Percentiles rank a stretch among this genome's conserved stretches.
Conservation (phyloP, 2,888 invertebrate genomes). For the Tupiocoris notatus region DNA sequence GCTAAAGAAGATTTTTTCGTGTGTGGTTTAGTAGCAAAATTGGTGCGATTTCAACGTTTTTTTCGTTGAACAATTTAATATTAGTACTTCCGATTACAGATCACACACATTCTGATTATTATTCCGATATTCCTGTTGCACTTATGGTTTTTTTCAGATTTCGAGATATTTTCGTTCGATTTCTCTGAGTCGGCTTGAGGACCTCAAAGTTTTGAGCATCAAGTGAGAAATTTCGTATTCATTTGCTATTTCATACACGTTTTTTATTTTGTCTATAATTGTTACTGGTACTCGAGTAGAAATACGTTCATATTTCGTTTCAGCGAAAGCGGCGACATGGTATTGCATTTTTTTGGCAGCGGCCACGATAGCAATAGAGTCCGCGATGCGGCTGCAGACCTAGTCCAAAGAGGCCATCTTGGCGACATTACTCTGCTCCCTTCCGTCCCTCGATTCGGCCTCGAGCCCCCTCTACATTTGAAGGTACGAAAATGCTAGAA, state of each 20-base stretch:
- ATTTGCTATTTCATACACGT: no score
- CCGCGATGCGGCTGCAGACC: constrained; percentile 59
- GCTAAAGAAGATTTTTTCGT: no score
- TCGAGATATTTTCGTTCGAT: constrained; percentile 64
- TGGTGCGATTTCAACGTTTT: no score
- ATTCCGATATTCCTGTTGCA: no score
- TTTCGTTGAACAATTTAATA: no score
- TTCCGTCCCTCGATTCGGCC: constrained; percentile 67
- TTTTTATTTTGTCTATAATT: no score
- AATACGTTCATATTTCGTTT: not conserved
- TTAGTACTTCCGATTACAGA: no score
- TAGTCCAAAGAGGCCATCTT: constrained; percentile 61
- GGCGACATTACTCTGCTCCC: constrained; percentile 64
- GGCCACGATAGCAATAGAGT: constrained; percentile 59
- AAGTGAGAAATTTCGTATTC: no score
- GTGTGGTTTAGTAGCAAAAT: no score
- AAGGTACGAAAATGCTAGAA: no score
- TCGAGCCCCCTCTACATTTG: constrained; percentile 57
- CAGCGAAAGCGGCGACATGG: constrained; percentile 53
- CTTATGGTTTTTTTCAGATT: constrained; percentile 60
- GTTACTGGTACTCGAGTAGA: no score
- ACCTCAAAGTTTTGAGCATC: constrained; percentile 67
- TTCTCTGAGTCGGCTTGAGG: constrained; percentile 64
- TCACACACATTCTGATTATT: no score
- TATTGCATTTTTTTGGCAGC: constrained; percentile 57